Conservation (phyloP, 2,888 invertebrate species). For the Plagodis dolabraria region DNA sequence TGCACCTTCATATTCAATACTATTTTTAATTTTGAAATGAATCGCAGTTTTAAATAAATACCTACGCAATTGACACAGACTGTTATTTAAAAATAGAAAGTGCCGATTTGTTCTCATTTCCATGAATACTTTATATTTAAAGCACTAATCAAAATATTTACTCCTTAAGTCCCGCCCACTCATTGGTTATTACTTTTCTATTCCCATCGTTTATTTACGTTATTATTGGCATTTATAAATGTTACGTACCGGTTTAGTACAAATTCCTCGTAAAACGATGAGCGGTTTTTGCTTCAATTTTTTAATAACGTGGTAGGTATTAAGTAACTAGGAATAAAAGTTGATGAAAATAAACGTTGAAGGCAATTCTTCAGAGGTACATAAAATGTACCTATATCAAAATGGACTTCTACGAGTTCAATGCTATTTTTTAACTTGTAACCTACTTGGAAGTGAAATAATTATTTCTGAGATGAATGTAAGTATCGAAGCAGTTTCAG, state of each 20-base stretch:
- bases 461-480: too few species aligned
- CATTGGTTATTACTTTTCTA: slow-evolving; percentile 21
- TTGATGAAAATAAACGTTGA: too few species aligned
- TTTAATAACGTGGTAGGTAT: slow-evolving; percentile 8
- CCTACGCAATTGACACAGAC: background rate
- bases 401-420: too few species aligned
- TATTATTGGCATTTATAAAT: slow-evolving; percentile 21
- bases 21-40: too few species aligned
- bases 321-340: too few species aligned
- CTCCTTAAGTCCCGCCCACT: slow-evolving; percentile 19
- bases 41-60: too few species aligned
- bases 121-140: slow-evolving; percentile 22
- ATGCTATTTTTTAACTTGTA: too few species aligned
- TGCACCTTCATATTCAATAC: too few species aligned
- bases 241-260: slow-evolving; percentile 1
- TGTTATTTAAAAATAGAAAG: slow-evolving; percentile 16
- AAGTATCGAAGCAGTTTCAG: too few species aligned
- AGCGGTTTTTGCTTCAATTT: slow-evolving; percentile 9
- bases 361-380: too few species aligned
- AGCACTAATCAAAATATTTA: slow-evolving; percentile 25
- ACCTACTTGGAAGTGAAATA: too few species aligned
- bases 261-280: background rate
- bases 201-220: slow-evolving; percentile 21
- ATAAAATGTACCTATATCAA: too few species aligned
- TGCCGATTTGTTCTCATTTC: slow-evolving; percentile 16